Conservation (phyloP, 1,140 invertebrate species). For the Meloidogyne exigua region DNA sequence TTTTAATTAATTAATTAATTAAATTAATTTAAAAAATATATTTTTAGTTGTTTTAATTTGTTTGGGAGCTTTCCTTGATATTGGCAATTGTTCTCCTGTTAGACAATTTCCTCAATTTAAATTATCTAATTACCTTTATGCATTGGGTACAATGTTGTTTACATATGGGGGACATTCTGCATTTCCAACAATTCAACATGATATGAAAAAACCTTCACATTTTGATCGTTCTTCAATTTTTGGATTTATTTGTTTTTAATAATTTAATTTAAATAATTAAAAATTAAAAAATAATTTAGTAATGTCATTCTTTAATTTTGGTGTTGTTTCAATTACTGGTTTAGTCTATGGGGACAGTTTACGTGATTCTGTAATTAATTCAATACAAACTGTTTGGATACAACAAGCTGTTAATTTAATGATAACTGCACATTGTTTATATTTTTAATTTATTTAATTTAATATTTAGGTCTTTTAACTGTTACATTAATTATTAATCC, state of each 20-base stretch:
- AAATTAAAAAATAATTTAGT: conserved; percentile 39
- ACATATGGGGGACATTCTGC: conserved; percentile 65
- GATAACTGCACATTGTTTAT: conserved; percentile 59
- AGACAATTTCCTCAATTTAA: conserved; percentile 39
- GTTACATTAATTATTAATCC: conserved; percentile 61
- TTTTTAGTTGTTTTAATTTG: conserved; percentile 46
- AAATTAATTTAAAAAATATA: too few relatives aligned
- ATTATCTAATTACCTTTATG: conserved; percentile 59
- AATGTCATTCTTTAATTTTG: conserved; percentile 42
- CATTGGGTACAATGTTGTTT: conserved; percentile 65
- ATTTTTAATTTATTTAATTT: neutral
- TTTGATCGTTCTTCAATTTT: conserved; percentile 51
- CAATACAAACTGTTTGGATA: conserved; percentile 49
- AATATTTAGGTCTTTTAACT: conserved; percentile 52
- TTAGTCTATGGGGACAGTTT: conserved; percentile 49
- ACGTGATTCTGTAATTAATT: conserved; percentile 48
- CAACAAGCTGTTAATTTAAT: conserved; percentile 62
- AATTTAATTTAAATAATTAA: conserved; percentile 25
- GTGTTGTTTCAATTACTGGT: conserved; percentile 47
- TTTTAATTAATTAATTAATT: too few relatives aligned
- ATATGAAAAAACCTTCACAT: conserved; percentile 45
- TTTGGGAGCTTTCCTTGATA: conserved; percentile 40
- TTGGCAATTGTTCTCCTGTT: conserved; percentile 34
- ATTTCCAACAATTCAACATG: conserved; percentile 66
- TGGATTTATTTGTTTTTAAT: conserved; percentile 37